Conservation (phyloP, 2,113 vertebrate species). For the Anser brachyrhynchus region DNA sequence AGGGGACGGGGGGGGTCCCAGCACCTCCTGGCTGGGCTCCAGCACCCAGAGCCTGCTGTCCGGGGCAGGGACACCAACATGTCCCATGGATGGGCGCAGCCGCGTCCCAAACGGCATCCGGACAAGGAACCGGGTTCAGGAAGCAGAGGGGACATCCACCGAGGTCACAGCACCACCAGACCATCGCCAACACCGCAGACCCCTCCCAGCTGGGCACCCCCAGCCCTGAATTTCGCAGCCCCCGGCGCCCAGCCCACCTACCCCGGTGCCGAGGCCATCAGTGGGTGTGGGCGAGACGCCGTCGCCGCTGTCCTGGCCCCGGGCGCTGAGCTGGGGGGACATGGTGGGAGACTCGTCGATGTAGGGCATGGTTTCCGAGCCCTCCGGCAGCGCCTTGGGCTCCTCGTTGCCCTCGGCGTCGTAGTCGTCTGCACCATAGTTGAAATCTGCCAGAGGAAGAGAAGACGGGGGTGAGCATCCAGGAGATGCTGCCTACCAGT, state of each 20-base stretch:
- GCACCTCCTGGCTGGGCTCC: not conserved
- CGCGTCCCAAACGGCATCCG: not conserved
- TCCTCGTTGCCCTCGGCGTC: constrained; percentile 94
- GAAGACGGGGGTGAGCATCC: constrained; percentile 72
- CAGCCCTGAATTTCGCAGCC: not conserved
- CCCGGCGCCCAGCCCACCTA: constrained; percentile 59
- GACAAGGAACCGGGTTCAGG: not conserved
- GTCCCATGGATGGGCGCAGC: not conserved
- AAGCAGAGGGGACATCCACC: too few relatives aligned
- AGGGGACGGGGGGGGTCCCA: not conserved
- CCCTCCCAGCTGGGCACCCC: rapidly evolving
- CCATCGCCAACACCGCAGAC: rapidly evolving
- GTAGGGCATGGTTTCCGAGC: constrained; percentile 96
- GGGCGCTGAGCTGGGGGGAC: constrained; percentile 93
- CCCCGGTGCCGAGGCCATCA: constrained; percentile 85
- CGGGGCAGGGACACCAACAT: not conserved
- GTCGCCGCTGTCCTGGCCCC: constrained; percentile 83
- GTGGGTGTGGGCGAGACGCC: constrained; percentile 84
- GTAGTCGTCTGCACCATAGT: constrained; percentile 95
- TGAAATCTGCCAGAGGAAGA: constrained; percentile 87
- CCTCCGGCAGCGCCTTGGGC: constrained; percentile 88
- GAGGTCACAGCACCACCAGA: not conserved
- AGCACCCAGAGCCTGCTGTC: not conserved
- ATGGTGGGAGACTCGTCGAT: constrained; percentile 98
- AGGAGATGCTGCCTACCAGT: not conserved